Base-by-base conservation (phyloP, 2,888 invertebrate genomes). In the Caenorhabditis imperialis region DNA sequence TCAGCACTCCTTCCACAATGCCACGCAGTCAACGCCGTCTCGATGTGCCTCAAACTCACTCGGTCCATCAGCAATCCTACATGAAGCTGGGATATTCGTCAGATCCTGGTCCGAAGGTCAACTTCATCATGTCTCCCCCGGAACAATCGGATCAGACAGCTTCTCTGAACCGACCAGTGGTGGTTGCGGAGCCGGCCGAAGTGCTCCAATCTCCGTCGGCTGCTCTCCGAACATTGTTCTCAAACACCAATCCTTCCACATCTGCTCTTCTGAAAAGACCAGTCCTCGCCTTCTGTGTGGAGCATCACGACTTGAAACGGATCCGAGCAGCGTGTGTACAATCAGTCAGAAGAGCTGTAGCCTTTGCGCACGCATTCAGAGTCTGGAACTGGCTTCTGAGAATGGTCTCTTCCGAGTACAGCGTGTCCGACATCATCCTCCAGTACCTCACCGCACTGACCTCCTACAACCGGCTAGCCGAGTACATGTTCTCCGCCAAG, bases 341-440 rank as follows among this genome's bases (percentile, higher is more conserved):
- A 72, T 93, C 95, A 1, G 90, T 97, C 1, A 91, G 91, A 55
- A 91, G 91, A 82, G 91, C 92, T 3, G 90, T 84, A 16, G 58
- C 77, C 16, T 85, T 86, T 54, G 72, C 85, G n/a, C 84, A 85
- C 57, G 81, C 83, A 47, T 85, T 88, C 44, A 85, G 93, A 92
- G 95, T 96, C 0, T 90, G 97, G 81, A 96, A 96, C 88, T 99
- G 98, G 98, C 90, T 99, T 22, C 90, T 98, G 47, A 92, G 95
- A 55, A 58, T 86, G 57, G 87, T 86, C 6, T 83, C 84, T 1
- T 78, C 84, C 0, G 85, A 86, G 14, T 79, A 71, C 4, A 93
- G 94, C 87, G 91, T 98, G 20, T 96, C 97, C 85, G 97, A 98
- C 89, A 91, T 97, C 10, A 92, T 98, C 88, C 97, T 97, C n/a